A percentile compares a stretch with the other conserved stretches of the same genome.
Evolutionary conservation across 2,113 vertebrate genomes (phyloP).

Genomic region (Phyllostomus discolor): DNA sequence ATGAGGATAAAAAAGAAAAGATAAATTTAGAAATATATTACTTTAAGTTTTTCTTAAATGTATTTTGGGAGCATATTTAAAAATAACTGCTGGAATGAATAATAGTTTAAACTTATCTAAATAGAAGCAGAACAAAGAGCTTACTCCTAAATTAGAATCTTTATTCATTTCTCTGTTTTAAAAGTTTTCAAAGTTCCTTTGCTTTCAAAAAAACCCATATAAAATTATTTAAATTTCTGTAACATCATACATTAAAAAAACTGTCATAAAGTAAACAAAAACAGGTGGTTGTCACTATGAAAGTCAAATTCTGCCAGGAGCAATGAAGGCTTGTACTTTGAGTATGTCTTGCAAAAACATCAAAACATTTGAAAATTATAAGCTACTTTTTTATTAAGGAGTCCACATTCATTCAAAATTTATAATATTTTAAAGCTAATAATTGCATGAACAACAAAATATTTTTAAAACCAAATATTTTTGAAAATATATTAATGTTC

Average conservation of each 20-base stretch:
- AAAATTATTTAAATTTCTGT: slow-evolving; percentile 9
- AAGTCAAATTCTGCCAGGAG: neutral
- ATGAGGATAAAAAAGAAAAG: neutral
- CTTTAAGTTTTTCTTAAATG: neutral
- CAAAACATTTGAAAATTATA: neutral
- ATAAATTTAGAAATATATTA: slow-evolving; percentile 39
- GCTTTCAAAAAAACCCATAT: neutral
- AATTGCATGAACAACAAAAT: neutral
- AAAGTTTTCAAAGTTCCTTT: neutral
- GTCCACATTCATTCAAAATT: neutral
- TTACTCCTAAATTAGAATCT: slow-evolving; percentile 33
- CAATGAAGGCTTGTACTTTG: neutral
- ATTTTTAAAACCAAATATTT: neutral
- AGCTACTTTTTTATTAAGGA: neutral
- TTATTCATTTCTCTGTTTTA: slow-evolving; percentile 24
- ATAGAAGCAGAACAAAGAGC: slow-evolving; percentile 40
- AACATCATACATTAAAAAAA: neutral
- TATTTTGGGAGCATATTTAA: slow-evolving; percentile 38
- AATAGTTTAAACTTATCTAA: slow-evolving; percentile 26
- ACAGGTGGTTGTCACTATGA: neutral
- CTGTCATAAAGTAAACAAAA: slow-evolving; percentile 13
- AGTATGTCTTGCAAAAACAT: neutral
- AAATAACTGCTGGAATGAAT: slow-evolving; percentile 36
- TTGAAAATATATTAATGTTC: neutral
- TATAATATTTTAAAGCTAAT: neutral